Evolutionary conservation across 2,113 vertebrate genomes (phyloP).

Genomic region (Ceuthmochares aereus): DNA sequence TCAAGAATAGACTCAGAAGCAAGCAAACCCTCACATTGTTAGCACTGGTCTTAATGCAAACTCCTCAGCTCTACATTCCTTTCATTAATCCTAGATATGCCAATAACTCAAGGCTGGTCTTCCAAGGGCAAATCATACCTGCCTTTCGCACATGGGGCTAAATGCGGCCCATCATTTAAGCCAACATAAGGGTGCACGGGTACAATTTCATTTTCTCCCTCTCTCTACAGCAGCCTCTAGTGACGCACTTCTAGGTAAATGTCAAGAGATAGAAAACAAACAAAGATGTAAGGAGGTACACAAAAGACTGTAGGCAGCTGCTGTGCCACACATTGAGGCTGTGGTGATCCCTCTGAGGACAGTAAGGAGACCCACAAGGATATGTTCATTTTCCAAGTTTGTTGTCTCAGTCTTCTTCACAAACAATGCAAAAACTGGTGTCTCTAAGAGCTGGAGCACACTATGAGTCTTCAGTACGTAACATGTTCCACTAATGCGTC

Average conservation of each 20-base stretch:
- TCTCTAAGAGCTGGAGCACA: neutral
- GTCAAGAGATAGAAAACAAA: neutral
- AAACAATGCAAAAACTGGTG: neutral
- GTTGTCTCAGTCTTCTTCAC: neutral
- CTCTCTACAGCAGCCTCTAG: neutral
- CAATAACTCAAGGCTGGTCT: neutral
- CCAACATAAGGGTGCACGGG: neutral
- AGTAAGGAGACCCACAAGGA: neutral
- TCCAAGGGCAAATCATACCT: neutral
- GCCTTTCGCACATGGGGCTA: neutral
- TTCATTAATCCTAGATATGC: neutral
- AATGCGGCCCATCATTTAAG: neutral
- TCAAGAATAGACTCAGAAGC: neutral
- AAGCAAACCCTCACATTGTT: neutral
- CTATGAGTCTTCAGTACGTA: accelerated
- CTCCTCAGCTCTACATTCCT: neutral
- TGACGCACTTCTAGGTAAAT: neutral
- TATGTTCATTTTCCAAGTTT: neutral
- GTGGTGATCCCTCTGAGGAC: neutral
- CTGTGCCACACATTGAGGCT: accelerated
- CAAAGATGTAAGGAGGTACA: neutral
- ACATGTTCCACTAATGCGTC: neutral
- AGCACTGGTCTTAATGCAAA: neutral
- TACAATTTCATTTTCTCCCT: neutral
- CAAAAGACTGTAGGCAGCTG: neutral